These are phyloP conservation scores for Cetoscarus ocellatus DNA, from an alignment of 2,797 vertebrate species.

Conservation along the genomic window DNA sequence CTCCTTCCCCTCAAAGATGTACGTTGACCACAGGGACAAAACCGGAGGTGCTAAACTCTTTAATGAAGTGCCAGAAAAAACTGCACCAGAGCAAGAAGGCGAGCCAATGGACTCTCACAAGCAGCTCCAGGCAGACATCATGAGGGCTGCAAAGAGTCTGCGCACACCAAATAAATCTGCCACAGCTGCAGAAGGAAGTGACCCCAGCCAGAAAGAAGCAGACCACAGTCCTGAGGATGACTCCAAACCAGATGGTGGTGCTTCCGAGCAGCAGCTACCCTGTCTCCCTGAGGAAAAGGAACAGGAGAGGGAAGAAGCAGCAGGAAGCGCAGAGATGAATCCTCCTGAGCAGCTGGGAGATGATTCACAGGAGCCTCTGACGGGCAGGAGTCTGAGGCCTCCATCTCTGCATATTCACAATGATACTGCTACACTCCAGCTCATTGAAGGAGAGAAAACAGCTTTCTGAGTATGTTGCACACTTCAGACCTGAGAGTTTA, in stretches of 20 bases:
- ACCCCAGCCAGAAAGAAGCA: slow-evolving; percentile 36
- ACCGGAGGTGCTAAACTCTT: slow-evolving; percentile 86
- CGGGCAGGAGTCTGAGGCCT: slow-evolving; percentile 53
- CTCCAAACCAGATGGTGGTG: slow-evolving; percentile 34
- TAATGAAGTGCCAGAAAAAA: slow-evolving; percentile 87
- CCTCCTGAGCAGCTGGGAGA: slow-evolving; percentile 31
- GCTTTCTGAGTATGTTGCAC: slow-evolving; percentile 73
- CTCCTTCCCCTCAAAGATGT: slow-evolving; percentile 93
- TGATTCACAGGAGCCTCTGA: slow-evolving; percentile 53
- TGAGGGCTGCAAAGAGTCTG: slow-evolving; percentile 89
- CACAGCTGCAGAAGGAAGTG: slow-evolving; percentile 62
- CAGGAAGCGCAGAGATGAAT: slow-evolving; percentile 35
- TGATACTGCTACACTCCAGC: slow-evolving; percentile 74
- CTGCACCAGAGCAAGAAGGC: slow-evolving; percentile 39
- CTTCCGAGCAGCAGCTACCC: slow-evolving; percentile 50
- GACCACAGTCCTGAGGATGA: slow-evolving; percentile 36
- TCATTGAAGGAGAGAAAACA: slow-evolving; percentile 84
- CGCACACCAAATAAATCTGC: slow-evolving; percentile 82
- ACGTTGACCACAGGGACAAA: slow-evolving; percentile 91
- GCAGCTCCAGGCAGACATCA: slow-evolving; percentile 93
- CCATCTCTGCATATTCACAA: slow-evolving; percentile 75
- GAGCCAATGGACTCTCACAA: slow-evolving; percentile 83
- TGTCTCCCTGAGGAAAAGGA: slow-evolving; percentile 51
- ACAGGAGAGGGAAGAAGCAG: slow-evolving; percentile 25
- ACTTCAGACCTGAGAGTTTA: background rate